Base-by-base conservation (phyloP, 2,113 vertebrate species). In the Pristiophorus japonicus region DNA sequence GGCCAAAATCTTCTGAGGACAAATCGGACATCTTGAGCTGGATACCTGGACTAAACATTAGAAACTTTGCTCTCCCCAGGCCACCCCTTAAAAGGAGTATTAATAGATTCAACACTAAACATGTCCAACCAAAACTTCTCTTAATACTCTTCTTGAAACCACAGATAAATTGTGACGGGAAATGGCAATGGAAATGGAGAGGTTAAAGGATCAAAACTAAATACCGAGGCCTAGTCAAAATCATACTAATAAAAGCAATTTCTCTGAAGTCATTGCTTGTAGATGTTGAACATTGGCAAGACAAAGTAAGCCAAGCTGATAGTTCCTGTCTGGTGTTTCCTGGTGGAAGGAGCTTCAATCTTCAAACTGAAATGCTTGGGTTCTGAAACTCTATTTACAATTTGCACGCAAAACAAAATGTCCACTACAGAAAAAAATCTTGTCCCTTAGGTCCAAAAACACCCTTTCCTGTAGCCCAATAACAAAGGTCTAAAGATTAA, bases 311-410 rank as follows among this genome's bases (percentile, higher is more conserved):
- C n/a, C n/a, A 27, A 42, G 38, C 4, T 55, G 27, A 34, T 51
- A 88, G 47, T 88, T 88, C 85, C 65, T 70, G 42, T 14, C 8
- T 45, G 42, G n/a, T 45, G 62, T 67, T 94, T 38, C 7, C 20
- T 27, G 8, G 5, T 66, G 20, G 63, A 94, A 70, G 65, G 92
- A 94, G 42, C 20, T 94, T 94, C 91, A 67, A 65, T 94, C 63
- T 45, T 38, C 65, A 70, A 70, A 88, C 47, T 11, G 34, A 70
- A 47, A 10, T 27, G 24, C 38, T 47, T 22, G 45, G 85, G 22
- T 24, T 10, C 11, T 67, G 65, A 70, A 70, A 73, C 34, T 94
- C 66, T 94, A 66, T 94, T 94, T 94, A 94, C 65, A 70, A 47
- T 30, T 67, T 94, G 27, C 45, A 70, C 66, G 51, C 12, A 45